Base-by-base conservation (phyloP, 1,140 invertebrate species). In the Drosophila subpulchrella region DNA sequence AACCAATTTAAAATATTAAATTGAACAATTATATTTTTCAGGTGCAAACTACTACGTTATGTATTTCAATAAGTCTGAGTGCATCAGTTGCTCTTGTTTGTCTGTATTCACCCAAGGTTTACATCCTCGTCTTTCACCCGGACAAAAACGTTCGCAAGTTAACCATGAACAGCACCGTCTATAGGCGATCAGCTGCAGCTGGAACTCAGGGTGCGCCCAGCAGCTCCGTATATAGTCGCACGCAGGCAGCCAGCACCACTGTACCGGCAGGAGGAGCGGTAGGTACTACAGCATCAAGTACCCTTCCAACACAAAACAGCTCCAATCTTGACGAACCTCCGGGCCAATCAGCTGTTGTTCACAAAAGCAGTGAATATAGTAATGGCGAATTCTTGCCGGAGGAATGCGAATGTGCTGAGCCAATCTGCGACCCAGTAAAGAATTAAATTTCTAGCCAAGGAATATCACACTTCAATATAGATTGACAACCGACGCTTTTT, bases 81-180 rank as follows among this genome's bases (percentile, higher is more conserved):
- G 96, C 96, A 12, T 95, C 95, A 1, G 96, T 97, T 12, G 95
- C 95, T 1, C 93, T 97, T 0, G 94, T 95, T 17, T 97, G 96
- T 82, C 93, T 97, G 0, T 97, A 97, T 92, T 95, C 95, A 2
- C 96, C 96, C 2, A 97, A 97, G 92, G 94, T 97, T 41, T 96
- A 96, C 83, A 94, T 96, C 42, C 95, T 96, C 13, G 92, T 96
- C 20, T 96, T 96, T 90, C 95, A 96, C 84, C 96, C 96, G 0
- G 95, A 96, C 86, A 97, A 96, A 78, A 96, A 96, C 81, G 94
- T 96, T 0, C 93, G 96, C 30, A 93, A 93, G 66, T 59, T 93
- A 30, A 93, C 93, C 39, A 93, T 93, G 93, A 93, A 93, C 36
- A 93, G 92, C 63, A 93, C 93, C 10, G 92, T 93, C 15, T 93